These are phyloP conservation scores for Gasterosteus aculeatus DNA, from an alignment of 2,113 vertebrate species.

Conservation along the genomic window DNA sequence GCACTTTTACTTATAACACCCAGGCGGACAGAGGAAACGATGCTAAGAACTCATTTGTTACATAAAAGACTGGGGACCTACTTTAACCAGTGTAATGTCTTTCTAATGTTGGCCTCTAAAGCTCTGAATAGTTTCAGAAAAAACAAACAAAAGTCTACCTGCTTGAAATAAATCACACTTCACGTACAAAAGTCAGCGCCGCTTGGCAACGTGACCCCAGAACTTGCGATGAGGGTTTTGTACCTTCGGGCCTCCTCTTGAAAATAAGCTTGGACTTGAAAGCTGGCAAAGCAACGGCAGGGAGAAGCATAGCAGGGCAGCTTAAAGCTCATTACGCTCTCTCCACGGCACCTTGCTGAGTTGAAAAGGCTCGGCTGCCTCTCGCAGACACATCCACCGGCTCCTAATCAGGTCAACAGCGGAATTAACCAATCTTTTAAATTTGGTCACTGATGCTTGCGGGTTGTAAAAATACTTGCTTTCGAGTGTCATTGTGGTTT, in stretches of 20 bases:
- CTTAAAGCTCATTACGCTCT: constrained; percentile 85
- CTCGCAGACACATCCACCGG: constrained; percentile 80
- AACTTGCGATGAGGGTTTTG: constrained; percentile 58
- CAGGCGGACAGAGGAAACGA: constrained; percentile 69
- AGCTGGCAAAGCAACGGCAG: constrained; percentile 66
- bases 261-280: constrained; percentile 75
- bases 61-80: constrained; percentile 61
- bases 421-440: constrained; percentile 84
- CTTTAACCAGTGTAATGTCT: constrained; percentile 65
- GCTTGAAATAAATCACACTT: constrained; percentile 57
- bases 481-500: constrained; percentile 81
- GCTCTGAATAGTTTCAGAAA: constrained; percentile 63
- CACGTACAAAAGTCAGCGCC: constrained; percentile 50
- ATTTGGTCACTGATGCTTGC: constrained; percentile 86
- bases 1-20: constrained; percentile 69
- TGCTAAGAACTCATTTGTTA: constrained; percentile 44
- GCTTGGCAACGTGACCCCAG: constrained; percentile 63
- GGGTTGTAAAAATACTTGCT: constrained; percentile 85
- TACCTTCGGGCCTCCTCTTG: constrained; percentile 59
- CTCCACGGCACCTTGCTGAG: constrained; percentile 82
- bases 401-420: constrained; percentile 85
- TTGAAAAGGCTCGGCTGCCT: constrained; percentile 82
- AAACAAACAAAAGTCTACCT: constrained; percentile 63
- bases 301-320: constrained; percentile 76
- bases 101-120: constrained; percentile 58